phyloP scores from a whole-genome alignment of 2,797 vertebrate species.

The Mycteria americana region DNA sequence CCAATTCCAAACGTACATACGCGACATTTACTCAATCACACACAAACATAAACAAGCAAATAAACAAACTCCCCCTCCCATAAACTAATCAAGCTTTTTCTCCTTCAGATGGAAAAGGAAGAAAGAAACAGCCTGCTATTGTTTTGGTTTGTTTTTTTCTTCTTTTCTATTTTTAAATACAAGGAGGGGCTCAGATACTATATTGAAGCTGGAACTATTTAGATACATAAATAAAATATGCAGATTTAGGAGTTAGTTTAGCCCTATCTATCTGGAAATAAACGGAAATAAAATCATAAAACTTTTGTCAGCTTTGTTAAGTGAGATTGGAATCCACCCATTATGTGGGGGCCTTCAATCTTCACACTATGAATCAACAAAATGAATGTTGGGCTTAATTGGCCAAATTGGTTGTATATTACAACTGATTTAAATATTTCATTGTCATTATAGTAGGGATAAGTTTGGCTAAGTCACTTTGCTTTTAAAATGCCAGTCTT shows the following conservation, averaged over 20 bases:
- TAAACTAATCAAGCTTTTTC: conserved; percentile 15
- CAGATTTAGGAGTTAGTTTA: not conserved
- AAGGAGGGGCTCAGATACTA: not conserved
- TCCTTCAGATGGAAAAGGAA: not conserved
- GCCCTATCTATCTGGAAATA: not conserved
- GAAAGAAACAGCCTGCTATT: not conserved
- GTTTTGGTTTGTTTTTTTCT: not conserved
- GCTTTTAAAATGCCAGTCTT: not conserved
- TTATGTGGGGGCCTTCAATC: not conserved
- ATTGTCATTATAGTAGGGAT: not conserved
- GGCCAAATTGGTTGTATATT: not conserved
- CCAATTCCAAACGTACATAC: conserved; percentile 31
- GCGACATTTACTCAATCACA: conserved; percentile 18
- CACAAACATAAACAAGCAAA: conserved; percentile 52
- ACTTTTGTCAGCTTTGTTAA: not conserved
- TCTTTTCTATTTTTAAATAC: conserved; percentile 3
- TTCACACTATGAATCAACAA: not conserved
- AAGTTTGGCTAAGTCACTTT: not conserved
- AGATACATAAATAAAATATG: not conserved
- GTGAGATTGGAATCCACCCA: not conserved
- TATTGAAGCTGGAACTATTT: not conserved
- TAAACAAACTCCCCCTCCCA: not conserved
- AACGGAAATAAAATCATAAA: not conserved
- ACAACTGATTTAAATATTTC: conserved; percentile 1
- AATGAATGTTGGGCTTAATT: not conserved